phyloP scores from a whole-genome alignment of 2,888 invertebrate species.

The Ditula angustiorana region DNA sequence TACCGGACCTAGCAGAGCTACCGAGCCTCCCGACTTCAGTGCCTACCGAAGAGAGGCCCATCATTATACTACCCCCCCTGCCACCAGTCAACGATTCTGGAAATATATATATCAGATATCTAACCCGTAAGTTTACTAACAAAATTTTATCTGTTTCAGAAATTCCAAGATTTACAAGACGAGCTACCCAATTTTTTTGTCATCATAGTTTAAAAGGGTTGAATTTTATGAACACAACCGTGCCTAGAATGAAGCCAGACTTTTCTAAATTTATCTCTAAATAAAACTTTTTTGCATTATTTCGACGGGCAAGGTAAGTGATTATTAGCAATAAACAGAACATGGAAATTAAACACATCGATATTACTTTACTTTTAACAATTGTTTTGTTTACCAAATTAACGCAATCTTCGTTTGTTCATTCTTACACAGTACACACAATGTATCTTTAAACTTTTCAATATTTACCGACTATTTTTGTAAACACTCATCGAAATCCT shows the following conservation, averaged over 20 bases:
- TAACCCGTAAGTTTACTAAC: slow-evolving; percentile 73
- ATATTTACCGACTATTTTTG: too few species aligned
- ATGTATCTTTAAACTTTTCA: neutral
- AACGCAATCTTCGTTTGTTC: too few species aligned
- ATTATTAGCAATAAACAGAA: too few species aligned
- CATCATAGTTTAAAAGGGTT: neutral
- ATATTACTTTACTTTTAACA: too few species aligned
- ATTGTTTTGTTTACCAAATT: too few species aligned
- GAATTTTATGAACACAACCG: slow-evolving; percentile 33
- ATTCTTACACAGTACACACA: too few species aligned
- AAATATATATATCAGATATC: slow-evolving; percentile 74
- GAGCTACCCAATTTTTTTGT: neutral
- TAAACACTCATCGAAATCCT: neutral
- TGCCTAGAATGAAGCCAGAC: neutral
- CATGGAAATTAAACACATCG: too few species aligned
- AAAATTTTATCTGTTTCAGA: slow-evolving; percentile 66
- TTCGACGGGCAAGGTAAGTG: too few species aligned
- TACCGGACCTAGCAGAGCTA: slow-evolving; percentile 25
- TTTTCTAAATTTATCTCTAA: too few species aligned
- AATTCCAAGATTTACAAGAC: slow-evolving; percentile 1
- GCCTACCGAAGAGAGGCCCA: slow-evolving; percentile 56
- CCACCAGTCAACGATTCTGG: slow-evolving; percentile 68
- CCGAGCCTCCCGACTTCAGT: slow-evolving; percentile 25
- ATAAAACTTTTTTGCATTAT: too few species aligned
- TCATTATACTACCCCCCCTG: slow-evolving; percentile 50